phyloP scores from a whole-genome alignment of 1,140 invertebrate species.

The Cotesia vestalis region DNA sequence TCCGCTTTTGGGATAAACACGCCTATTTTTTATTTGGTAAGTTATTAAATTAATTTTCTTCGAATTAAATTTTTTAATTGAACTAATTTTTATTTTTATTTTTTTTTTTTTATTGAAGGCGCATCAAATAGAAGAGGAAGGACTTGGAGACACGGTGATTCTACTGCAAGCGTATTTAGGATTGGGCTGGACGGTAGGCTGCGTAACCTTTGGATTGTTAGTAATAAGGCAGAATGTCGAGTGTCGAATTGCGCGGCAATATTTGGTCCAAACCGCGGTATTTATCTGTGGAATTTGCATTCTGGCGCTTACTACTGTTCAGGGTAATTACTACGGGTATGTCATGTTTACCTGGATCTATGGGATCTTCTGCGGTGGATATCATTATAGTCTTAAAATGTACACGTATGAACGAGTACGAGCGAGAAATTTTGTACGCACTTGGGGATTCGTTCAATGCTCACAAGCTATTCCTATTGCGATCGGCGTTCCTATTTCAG shows the following conservation, averaged over 20 bases:
- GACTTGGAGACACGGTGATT: conserved; percentile 74
- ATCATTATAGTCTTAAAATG: conserved; percentile 89
- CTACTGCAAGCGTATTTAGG: conserved; percentile 83
- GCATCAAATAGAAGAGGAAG: conserved; percentile 79
- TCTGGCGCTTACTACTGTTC: conserved; percentile 82
- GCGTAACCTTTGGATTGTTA: conserved; percentile 81
- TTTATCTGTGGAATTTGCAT: conserved; percentile 83
- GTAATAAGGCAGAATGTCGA: conserved; percentile 84
- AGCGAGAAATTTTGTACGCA: conserved; percentile 84
- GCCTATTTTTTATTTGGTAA: conserved; percentile 85
- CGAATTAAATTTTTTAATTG: no score
- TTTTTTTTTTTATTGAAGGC: conserved; percentile 60
- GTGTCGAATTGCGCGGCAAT: conserved; percentile 86
- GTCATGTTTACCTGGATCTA: conserved; percentile 87
- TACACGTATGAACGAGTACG: conserved; percentile 87
- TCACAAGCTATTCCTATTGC: conserved; percentile 87
- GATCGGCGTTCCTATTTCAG: conserved; percentile 85
- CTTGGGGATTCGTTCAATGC: conserved; percentile 91
- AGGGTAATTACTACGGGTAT: conserved; percentile 80
- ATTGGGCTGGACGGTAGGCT: conserved; percentile 83
- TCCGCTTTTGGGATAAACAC: conserved; percentile 85
- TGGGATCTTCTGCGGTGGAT: conserved; percentile 82
- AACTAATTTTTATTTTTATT: neutral
- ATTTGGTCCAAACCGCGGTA: conserved; percentile 80
- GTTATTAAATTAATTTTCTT: conserved; percentile 28